Evolutionary conservation across 2,797 vertebrate genomes (phyloP).

Genomic region (Hirundo rustica): DNA sequence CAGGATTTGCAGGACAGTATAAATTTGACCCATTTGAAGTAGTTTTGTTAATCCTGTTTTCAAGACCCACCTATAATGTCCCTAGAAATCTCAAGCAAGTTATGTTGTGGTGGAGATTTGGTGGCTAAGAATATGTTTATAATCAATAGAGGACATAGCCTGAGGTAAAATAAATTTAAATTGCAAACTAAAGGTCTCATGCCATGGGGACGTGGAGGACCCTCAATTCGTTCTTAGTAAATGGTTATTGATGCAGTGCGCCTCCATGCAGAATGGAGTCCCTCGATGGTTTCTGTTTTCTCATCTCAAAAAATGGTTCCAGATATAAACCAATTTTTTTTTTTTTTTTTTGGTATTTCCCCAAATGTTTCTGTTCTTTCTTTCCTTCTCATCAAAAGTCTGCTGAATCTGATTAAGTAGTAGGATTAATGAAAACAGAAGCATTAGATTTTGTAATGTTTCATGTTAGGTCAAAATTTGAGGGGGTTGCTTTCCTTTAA

Average conservation of each 20-base stretch:
- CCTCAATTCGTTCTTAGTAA: background rate
- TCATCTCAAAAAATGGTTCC: background rate
- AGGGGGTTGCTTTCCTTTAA: background rate
- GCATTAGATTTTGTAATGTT: background rate
- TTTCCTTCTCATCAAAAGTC: background rate
- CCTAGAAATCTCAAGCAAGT: conserved; percentile 9
- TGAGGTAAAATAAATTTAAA: conserved; percentile 41
- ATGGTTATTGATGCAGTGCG: background rate
- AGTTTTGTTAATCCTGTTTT: conserved; percentile 48
- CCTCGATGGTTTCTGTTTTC: background rate
- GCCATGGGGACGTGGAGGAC: background rate
- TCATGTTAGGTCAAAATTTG: background rate
- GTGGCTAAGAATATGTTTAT: conserved; percentile 12
- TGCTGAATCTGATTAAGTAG: background rate
- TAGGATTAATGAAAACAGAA: conserved; percentile 2
- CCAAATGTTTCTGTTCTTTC: background rate
- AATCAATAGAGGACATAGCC: conserved; percentile 24
- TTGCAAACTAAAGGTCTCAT: conserved; percentile 6
- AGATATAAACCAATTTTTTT: background rate
- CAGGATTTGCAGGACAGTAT: background rate
- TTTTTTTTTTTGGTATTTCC: background rate
- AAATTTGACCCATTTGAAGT: conserved; percentile 8
- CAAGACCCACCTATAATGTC: background rate
- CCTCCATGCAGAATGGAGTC: background rate
- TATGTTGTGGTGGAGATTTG: background rate